phyloP scores from a whole-genome alignment of 2,888 invertebrate species.

The Crepidodera aurea region DNA sequence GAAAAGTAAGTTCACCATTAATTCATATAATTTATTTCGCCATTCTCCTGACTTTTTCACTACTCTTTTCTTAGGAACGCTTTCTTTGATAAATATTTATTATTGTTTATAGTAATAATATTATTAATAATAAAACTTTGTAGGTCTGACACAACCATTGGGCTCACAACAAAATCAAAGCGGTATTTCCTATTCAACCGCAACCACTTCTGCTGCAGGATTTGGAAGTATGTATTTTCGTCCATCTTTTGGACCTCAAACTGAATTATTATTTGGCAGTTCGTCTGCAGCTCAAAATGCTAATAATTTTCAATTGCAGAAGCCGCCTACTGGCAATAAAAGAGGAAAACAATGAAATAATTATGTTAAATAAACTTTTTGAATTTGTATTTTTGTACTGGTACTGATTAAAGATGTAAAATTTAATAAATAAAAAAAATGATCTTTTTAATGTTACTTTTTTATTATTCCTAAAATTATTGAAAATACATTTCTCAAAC shows the following conservation, averaged over 20 bases:
- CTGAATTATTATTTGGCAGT: constrained; percentile 51
- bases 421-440: no score
- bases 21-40: no score
- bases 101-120: no score
- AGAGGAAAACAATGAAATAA: constrained; percentile 67
- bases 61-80: no score
- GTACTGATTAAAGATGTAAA: not conserved
- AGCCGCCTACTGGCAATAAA: constrained; percentile 73
- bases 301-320: constrained; percentile 71
- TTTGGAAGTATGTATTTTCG: constrained; percentile 36
- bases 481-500: no score
- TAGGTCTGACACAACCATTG: constrained; percentile 25
- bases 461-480: no score
- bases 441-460: no score
- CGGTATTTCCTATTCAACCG: constrained; percentile 25
- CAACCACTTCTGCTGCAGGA: constrained; percentile 24
- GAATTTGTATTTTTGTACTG: not conserved
- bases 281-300: constrained; percentile 40
- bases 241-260: constrained; percentile 43
- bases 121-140: no score
- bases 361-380: not conserved
- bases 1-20: no score
- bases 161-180: constrained; percentile 22
- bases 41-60: no score
- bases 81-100: no score